Evolutionary conservation across 2,797 vertebrate genomes (phyloP).

Genomic region (Avahi laniger): DNA sequence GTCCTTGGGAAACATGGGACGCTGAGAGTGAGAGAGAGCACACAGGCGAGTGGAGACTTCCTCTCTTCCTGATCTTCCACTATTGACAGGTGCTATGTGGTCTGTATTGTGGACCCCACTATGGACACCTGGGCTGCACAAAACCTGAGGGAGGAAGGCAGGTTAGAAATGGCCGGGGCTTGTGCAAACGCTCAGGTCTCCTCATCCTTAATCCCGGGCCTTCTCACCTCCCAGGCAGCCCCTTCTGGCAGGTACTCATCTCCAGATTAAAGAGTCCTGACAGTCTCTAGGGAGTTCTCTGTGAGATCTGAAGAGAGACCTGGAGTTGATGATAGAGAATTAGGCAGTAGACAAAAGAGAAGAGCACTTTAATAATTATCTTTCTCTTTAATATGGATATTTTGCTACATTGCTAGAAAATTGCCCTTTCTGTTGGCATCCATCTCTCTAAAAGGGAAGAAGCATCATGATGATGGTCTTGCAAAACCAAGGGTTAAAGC

Average conservation of each 20-base stretch:
- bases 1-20: neutral
- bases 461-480: neutral
- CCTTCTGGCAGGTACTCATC: neutral
- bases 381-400: neutral
- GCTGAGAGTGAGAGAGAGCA: neutral
- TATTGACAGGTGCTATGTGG: neutral
- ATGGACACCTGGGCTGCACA: neutral
- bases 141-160: neutral
- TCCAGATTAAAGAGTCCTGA: too few relatives aligned
- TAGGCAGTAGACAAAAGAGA: neutral
- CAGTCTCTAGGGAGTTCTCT: too few relatives aligned
- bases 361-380: neutral
- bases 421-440: neutral
- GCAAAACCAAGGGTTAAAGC: neutral
- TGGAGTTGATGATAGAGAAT: neutral
- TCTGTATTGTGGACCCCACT: neutral
- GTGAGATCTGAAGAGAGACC: neutral
- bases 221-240: neutral
- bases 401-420: neutral
- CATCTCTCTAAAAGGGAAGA: neutral
- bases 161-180: neutral
- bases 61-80: neutral
- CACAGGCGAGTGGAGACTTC: accelerated
- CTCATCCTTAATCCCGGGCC: neutral
- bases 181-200: neutral